A percentile compares a stretch with the other conserved stretches of the same genome.
Conservation (phyloP, 2,888 invertebrate species). For the Caenorhabditis sp. region DNA sequence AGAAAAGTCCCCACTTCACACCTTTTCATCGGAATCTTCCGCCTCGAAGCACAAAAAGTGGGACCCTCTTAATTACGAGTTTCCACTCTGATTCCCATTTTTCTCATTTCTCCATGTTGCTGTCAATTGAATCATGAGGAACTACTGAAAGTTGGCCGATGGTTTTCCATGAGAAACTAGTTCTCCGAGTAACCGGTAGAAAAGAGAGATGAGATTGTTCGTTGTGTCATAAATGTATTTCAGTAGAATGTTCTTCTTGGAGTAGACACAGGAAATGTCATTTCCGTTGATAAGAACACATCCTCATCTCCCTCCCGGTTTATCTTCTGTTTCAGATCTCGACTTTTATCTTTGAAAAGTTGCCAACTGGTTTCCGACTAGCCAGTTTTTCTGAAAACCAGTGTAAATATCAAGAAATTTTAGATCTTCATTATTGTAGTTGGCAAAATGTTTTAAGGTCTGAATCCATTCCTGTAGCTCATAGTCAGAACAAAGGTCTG, state of each 20-base stretch:
- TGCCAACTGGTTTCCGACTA: too few relatives aligned
- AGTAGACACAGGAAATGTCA: neutral
- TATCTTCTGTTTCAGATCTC: neutral
- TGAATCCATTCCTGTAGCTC: too few relatives aligned
- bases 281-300: constrained; percentile 6
- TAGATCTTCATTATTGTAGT: too few relatives aligned
- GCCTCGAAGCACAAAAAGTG: constrained; percentile 2
- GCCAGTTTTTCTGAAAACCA: too few relatives aligned
- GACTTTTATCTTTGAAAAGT: too few relatives aligned
- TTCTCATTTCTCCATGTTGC: neutral
- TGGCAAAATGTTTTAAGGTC: too few relatives aligned
- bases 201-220: constrained; percentile 13
- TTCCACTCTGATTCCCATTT: constrained; percentile 1
- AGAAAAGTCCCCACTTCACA: constrained; percentile 18
- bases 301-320: too few relatives aligned
- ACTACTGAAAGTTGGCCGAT: constrained; percentile 18
- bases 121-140: neutral
- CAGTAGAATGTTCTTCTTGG: neutral
- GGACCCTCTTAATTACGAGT: constrained; percentile 17
- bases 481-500: too few relatives aligned
- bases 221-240: constrained; percentile 1
- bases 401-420: too few relatives aligned
- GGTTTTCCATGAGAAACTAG: neutral
- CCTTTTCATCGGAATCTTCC: constrained; percentile 18
- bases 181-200: constrained; percentile 2